These are phyloP conservation scores for Harpalus rubripes DNA, from an alignment of 2,888 invertebrate genomes.

Conservation along the genomic window DNA sequence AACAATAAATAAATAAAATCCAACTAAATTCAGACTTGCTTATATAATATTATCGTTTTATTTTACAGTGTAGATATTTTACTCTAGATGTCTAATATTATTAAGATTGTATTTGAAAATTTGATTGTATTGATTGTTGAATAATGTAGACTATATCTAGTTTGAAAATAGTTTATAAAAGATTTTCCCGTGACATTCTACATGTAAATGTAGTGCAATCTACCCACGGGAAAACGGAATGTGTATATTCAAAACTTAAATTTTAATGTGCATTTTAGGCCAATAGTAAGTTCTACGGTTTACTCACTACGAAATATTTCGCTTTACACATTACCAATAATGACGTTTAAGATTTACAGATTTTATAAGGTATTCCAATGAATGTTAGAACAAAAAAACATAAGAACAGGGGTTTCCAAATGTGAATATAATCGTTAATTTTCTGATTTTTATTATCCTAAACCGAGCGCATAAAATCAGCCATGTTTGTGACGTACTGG, in stretches of 20 bases:
- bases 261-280: constrained; percentile 58
- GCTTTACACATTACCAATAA: constrained; percentile 33
- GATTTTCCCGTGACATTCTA: constrained; percentile 51
- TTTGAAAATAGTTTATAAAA: constrained; percentile 57
- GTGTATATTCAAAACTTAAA: constrained; percentile 62
- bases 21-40: constrained; percentile 55
- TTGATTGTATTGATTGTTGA: constrained; percentile 60
- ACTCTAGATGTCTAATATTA: constrained; percentile 56
- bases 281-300: constrained; percentile 49
- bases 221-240: constrained; percentile 57
- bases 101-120: constrained; percentile 64
- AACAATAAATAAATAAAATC: constrained; percentile 19
- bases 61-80: constrained; percentile 58
- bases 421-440: no score
- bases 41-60: constrained; percentile 53
- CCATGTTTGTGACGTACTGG: no score
- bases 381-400: neutral
- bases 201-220: constrained; percentile 52
- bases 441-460: no score
- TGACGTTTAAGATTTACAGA: neutral
- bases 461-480: no score
- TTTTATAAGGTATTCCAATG: neutral
- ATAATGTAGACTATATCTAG: constrained; percentile 56
- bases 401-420: no score
- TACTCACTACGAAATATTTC: constrained; percentile 31